Conservation (phyloP, 2,888 invertebrate genomes). For the Brenthis hecate region DNA sequence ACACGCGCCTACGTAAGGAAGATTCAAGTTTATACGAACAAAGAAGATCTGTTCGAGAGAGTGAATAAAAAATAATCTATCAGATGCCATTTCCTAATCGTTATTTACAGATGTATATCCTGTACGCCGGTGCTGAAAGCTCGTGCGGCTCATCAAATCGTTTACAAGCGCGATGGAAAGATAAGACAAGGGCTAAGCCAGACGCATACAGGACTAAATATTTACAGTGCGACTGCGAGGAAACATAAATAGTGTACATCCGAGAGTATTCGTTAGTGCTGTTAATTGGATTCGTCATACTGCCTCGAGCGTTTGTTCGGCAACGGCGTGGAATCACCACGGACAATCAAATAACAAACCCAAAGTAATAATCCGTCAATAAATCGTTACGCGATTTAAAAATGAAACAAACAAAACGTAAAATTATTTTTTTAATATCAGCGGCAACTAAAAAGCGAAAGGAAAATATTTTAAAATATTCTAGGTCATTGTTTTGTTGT, state of each 20-base stretch:
- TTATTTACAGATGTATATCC: conserved; percentile 68
- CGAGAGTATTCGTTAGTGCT: conserved; percentile 72
- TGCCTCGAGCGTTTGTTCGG: conserved; percentile 53
- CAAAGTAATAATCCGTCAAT: conserved; percentile 36
- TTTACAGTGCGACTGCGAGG: conserved; percentile 75
- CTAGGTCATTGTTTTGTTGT: conserved; percentile 58
- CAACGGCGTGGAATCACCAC: conserved; percentile 39
- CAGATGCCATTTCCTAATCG: conserved; percentile 64
- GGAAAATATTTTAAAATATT: conserved; percentile 28
- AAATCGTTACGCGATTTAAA: conserved; percentile 9
- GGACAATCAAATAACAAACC: conserved; percentile 25
- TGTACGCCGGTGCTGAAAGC: conserved; percentile 55
- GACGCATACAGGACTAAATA: conserved; percentile 75
- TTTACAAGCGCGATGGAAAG: conserved; percentile 64
- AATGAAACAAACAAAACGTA: conserved; percentile 8
- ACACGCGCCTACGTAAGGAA: conserved; percentile 53
- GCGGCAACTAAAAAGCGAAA: conserved; percentile 21
- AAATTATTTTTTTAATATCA: background rate
- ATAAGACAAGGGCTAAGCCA: conserved; percentile 72
- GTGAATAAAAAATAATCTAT: conserved; percentile 56
- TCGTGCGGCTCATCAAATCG: conserved; percentile 57
- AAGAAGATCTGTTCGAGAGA: conserved; percentile 52
- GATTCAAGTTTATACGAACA: conserved; percentile 55
- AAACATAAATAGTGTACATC: conserved; percentile 76
- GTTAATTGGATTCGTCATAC: conserved; percentile 77